Evolutionary conservation across 2,888 invertebrate species (phyloP).

Genomic region (Dicyrtomina minuta): DNA sequence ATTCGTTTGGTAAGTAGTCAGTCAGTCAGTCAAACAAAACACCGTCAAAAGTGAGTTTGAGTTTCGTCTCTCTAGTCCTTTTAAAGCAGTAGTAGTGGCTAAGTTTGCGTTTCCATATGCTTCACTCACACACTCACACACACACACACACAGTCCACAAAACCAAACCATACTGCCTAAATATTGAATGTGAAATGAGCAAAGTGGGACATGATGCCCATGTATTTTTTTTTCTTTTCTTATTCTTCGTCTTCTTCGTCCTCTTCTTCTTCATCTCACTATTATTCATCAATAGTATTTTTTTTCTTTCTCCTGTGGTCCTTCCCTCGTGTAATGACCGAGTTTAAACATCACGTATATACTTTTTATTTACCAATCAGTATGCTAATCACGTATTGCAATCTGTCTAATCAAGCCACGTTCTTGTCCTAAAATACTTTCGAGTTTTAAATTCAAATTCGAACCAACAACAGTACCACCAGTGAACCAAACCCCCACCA

Average conservation of each 20-base stretch:
- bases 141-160: neutral
- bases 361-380: constrained; percentile 23
- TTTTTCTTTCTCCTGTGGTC: constrained; percentile 3
- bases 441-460: constrained; percentile 17
- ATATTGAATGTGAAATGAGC: neutral
- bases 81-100: no score
- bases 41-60: no score
- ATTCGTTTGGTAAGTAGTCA: no score
- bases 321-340: constrained; percentile 26
- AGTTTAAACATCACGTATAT: constrained; percentile 30
- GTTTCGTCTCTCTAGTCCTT: no score
- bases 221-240: neutral
- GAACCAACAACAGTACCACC: neutral
- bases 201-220: constrained; percentile 1
- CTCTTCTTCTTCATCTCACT: neutral
- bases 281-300: constrained; percentile 9
- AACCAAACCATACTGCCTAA: neutral
- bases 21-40: no score
- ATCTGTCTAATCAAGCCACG: constrained; percentile 29
- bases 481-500: neutral
- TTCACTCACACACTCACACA: no score
- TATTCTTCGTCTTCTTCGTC: neutral
- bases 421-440: constrained; percentile 27
- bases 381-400: constrained; percentile 25
- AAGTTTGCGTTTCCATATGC: no score